These are phyloP conservation scores for Leptopilina clavipes DNA, from an alignment of 1,140 invertebrate species.

Conservation along the genomic window DNA sequence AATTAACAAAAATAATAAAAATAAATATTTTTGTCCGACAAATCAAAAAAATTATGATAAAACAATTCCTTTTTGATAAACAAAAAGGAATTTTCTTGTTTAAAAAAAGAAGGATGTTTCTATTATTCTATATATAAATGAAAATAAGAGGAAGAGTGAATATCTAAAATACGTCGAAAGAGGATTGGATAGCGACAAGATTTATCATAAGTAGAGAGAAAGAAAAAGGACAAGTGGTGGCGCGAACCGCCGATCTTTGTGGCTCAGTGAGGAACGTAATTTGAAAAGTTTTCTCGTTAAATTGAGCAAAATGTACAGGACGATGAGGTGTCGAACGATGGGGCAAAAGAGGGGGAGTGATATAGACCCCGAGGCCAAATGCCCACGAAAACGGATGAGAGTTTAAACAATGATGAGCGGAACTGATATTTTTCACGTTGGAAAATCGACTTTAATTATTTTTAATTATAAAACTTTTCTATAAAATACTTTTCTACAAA, in stretches of 20 bases:
- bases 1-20: no score
- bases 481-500: not conserved
- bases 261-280: constrained; percentile 61
- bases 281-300: constrained; percentile 72
- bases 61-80: no score
- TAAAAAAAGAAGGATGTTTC: no score
- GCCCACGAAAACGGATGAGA: constrained; percentile 37
- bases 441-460: constrained; percentile 33
- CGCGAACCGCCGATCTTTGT: constrained; percentile 12
- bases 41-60: no score
- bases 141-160: not conserved
- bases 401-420: constrained; percentile 52
- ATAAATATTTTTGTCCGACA: no score
- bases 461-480: constrained; percentile 63
- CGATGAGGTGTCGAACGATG: constrained; percentile 41
- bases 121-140: not conserved
- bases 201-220: constrained; percentile 50
- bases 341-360: not conserved
- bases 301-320: constrained; percentile 61
- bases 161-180: not conserved
- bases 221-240: not conserved
- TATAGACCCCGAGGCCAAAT: constrained; percentile 38
- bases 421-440: constrained; percentile 45
- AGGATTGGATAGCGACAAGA: constrained; percentile 40
- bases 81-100: no score